These are phyloP conservation scores for Fringilla coelebs DNA, from an alignment of 2,797 vertebrate genomes.

Conservation along the genomic window DNA sequence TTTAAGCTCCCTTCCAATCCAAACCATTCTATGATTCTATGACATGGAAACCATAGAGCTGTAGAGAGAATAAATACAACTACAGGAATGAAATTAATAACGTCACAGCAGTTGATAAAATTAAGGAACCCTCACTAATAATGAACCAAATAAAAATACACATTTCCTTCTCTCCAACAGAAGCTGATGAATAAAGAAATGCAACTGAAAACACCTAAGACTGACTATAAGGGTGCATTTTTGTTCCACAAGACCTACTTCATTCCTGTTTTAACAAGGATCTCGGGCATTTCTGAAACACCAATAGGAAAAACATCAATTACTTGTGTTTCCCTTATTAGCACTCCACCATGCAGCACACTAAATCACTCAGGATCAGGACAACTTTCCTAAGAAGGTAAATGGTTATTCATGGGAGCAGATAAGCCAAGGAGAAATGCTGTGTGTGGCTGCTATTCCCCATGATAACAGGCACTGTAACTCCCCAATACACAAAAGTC, in stretches of 20 bases:
- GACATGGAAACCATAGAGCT: neutral
- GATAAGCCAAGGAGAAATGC: neutral
- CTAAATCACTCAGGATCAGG: neutral
- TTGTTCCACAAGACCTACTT: slow-evolving; percentile 34
- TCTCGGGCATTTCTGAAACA: slow-evolving; percentile 22
- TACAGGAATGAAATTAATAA: neutral
- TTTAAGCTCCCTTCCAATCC: neutral
- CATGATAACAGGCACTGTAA: neutral
- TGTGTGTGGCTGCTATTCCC: neutral
- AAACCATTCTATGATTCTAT: neutral
- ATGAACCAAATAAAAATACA: neutral
- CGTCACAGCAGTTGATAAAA: neutral
- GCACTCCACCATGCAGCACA: too few relatives aligned
- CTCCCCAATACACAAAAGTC: neutral
- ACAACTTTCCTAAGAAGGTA: neutral
- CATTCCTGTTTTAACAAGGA: slow-evolving; percentile 53
- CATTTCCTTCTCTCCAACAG: neutral
- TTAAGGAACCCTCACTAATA: slow-evolving; percentile 4
- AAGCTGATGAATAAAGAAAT: neutral
- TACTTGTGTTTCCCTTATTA: neutral
- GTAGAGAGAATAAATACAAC: neutral
- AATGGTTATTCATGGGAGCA: neutral
- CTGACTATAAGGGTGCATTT: slow-evolving; percentile 39
- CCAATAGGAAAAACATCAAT: neutral
- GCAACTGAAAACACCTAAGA: slow-evolving; percentile 21